These are phyloP conservation scores for Megalopta genalis DNA, from an alignment of 1,140 invertebrate genomes.

Conservation along the genomic window DNA sequence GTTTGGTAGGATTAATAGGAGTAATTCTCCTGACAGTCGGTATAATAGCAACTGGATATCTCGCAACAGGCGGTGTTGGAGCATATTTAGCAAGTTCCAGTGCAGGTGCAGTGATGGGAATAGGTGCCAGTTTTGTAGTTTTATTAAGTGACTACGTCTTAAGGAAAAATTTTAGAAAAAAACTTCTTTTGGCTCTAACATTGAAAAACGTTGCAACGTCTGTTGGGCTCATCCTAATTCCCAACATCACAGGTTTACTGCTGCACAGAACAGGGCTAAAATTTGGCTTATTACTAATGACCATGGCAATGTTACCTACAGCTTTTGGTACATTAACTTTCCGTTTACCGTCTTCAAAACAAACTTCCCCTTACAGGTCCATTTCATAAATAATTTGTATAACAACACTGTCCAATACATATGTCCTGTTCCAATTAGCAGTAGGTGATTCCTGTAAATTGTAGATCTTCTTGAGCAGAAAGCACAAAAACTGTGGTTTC, in stretches of 20 bases:
- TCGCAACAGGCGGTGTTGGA: conserved; percentile 72
- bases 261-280: conserved; percentile 57
- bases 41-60: conserved; percentile 71
- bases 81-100: conserved; percentile 72
- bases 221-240: conserved; percentile 64
- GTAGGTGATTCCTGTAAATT: too few relatives aligned
- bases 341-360: conserved; percentile 47
- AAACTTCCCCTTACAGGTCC: conserved; percentile 54
- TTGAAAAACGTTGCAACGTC: conserved; percentile 66
- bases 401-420: too few relatives aligned
- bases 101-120: conserved; percentile 75
- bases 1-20: conserved; percentile 77
- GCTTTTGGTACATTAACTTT: conserved; percentile 63
- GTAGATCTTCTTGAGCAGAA: too few relatives aligned
- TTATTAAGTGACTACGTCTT: conserved; percentile 68
- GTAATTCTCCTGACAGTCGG: conserved; percentile 69
- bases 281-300: conserved; percentile 65
- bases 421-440: too few relatives aligned
- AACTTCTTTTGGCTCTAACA: conserved; percentile 58
- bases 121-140: conserved; percentile 72
- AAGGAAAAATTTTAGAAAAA: conserved; percentile 67
- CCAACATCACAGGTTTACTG: conserved; percentile 62
- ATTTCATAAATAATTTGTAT: neutral
- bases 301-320: conserved; percentile 64
- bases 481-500: too few relatives aligned